Percentiles rank a stretch among this genome's conserved stretches.
These are phyloP conservation scores for Microtus pennsylvanicus DNA, from an alignment of 2,113 vertebrate species.

Conservation along the genomic window DNA sequence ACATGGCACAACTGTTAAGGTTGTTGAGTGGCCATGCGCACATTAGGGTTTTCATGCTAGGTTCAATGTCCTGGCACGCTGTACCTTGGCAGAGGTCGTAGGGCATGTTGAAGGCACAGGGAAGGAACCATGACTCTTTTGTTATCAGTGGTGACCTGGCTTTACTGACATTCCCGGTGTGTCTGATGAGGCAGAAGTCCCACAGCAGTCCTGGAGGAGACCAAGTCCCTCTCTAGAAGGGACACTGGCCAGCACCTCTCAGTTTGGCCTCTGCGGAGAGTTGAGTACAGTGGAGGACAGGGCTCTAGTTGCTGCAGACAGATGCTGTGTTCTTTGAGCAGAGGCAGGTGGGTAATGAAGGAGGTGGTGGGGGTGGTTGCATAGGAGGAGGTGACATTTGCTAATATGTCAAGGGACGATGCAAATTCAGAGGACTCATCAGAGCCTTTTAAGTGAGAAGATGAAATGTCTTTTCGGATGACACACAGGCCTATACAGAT, in stretches of 20 bases:
- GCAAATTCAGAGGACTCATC: conserved; percentile 15
- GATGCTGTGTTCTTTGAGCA: conserved; percentile 63
- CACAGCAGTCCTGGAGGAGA: background rate
- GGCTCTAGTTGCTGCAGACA: conserved; percentile 59
- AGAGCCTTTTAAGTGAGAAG: background rate
- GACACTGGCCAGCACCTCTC: background rate
- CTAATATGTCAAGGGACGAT: conserved; percentile 71
- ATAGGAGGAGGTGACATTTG: conserved; percentile 69
- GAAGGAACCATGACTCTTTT: background rate
- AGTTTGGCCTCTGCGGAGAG: conserved; percentile 22
- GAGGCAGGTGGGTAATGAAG: conserved; percentile 69
- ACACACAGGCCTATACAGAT: background rate
- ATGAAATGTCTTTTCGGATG: conserved; percentile 11
- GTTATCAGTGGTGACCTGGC: background rate
- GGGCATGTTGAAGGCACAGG: background rate
- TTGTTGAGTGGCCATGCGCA: background rate
- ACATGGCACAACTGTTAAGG: background rate
- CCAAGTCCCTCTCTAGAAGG: background rate
- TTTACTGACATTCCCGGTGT: background rate
- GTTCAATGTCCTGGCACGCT: background rate
- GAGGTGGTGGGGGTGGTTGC: conserved; percentile 60
- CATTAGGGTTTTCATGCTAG: background rate
- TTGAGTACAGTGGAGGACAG: conserved; percentile 30
- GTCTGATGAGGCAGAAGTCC: background rate
- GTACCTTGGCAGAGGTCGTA: background rate